Evolutionary conservation across 92 coral and sea anemone species (phyloP), one percentile per base, ranked within the genome.

Genomic region (Diadumene lineata): DNA sequence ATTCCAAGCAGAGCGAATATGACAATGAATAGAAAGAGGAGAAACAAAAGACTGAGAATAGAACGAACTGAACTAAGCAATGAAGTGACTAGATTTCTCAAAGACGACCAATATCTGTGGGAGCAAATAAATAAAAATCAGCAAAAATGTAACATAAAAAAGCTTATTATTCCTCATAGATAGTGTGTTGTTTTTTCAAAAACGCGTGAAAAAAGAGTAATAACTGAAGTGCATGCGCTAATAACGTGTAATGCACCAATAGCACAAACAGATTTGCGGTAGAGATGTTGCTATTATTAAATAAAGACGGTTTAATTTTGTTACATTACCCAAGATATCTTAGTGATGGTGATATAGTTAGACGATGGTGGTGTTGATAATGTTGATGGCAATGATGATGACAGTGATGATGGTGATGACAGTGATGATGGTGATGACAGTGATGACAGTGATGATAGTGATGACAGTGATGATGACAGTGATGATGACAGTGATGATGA

Each of bases 1-100:
- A 96, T 96, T 69, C 99, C 99, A 22, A 96, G 93, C 18, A 96
- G 86, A 27, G 99, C 99, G 65, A 96, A 96, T 75, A 96, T 96
- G 65, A 96, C 99, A 56, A 96, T 96, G 89, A 96, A 96, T 28
- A 96, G 84, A 66, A 96, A 96, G 43, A 96, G 88, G 10, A 96
- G 97, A 51, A 96, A 96, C 84, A 96, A 51, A 34, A 96, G 80
- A 83, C 99, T 96, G 57, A 96, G 85, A 78, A 96, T 96, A 23
- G 99, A 96, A 31, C 92, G 97, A 7, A 96, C 97, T 50, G 94
- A 88, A 81, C 99, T 93, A 51, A 96, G 82, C 27, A 96, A 79
- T 16, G 99, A 96, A 8, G 99, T 96, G 77, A 96, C 93, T 53
- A 96, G 85, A 70, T 96, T 96, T 51, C 99, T 93, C 63, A 96